phyloP scores from a whole-genome alignment of 2,888 invertebrate species.

The Xestia c-nigrum region DNA sequence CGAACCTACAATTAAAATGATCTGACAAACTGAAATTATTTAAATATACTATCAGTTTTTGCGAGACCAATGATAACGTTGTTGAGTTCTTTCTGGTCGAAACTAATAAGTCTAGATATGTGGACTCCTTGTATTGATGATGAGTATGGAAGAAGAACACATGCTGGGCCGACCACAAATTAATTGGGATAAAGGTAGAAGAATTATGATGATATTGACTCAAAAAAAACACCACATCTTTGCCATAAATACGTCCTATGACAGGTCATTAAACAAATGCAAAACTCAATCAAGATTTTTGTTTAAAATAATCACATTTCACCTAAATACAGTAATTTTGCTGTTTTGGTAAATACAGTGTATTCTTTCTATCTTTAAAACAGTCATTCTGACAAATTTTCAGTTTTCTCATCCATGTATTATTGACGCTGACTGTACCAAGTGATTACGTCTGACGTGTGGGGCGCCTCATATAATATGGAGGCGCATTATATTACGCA shows the following conservation, averaged over 20 bases:
- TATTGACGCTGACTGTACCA: not conserved
- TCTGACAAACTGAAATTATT: not conserved
- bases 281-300: not conserved
- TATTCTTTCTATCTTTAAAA: not conserved
- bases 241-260: not conserved
- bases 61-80: not conserved
- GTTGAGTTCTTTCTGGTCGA: not conserved
- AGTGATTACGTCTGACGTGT: slow-evolving; percentile 3
- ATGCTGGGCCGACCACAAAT: not conserved
- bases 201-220: too few relatives aligned
- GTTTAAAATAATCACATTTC: not conserved
- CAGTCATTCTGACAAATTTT: not conserved
- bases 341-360: not conserved
- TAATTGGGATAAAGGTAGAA: too few relatives aligned
- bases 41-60: not conserved
- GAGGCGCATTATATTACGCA: not conserved
- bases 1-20: not conserved
- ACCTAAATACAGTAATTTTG: not conserved
- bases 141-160: not conserved
- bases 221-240: not conserved
- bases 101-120: not conserved
- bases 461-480: slow-evolving; percentile 10
- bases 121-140: not conserved
- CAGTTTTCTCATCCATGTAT: not conserved
- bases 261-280: not conserved